Percentiles rank a stretch among this genome's conserved stretches.
Evolutionary conservation across 1,140 invertebrate genomes (phyloP).

Genomic region (Zaprionus taronus): DNA sequence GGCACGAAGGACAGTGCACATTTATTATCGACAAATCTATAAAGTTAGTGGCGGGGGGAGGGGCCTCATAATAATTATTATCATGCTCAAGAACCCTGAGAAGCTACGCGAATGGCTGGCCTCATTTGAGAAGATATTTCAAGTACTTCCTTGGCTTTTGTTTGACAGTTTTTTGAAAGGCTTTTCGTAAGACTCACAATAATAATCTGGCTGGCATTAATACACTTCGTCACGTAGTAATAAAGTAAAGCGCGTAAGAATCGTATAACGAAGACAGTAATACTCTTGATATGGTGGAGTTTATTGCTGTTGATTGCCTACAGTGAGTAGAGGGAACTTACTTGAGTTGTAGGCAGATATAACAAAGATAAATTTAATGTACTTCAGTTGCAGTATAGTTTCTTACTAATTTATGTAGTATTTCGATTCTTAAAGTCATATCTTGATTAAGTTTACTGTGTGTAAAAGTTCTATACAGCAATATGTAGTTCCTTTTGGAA

Average conservation of each 20-base stretch:
- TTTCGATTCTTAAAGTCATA: too few relatives aligned
- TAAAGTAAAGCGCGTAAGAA: background rate
- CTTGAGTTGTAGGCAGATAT: too few relatives aligned
- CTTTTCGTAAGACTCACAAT: slow-evolving; percentile 23
- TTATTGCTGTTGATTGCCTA: background rate
- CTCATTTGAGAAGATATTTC: slow-evolving; percentile 25
- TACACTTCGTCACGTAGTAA: slow-evolving; percentile 1
- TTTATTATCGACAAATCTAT: background rate
- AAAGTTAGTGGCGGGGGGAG: background rate
- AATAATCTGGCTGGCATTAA: slow-evolving; percentile 15
- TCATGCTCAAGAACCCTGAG: background rate
- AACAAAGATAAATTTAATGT: background rate
- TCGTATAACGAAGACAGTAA: background rate
- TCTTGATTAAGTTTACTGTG: too few relatives aligned
- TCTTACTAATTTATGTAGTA: too few relatives aligned
- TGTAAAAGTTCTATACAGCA: too few relatives aligned
- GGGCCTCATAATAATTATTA: slow-evolving; percentile 5
- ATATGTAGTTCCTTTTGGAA: too few relatives aligned
- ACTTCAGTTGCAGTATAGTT: background rate
- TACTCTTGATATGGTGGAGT: background rate
- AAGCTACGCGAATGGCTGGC: slow-evolving; percentile 7
- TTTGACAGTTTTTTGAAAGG: slow-evolving; percentile 30
- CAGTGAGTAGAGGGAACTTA: background rate
- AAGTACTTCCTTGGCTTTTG: slow-evolving; percentile 47
- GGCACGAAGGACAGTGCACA: slow-evolving; percentile 47